Evolutionary conservation across 2,113 vertebrate genomes (phyloP).

Genomic region (Mandrillus leucophaeus): DNA sequence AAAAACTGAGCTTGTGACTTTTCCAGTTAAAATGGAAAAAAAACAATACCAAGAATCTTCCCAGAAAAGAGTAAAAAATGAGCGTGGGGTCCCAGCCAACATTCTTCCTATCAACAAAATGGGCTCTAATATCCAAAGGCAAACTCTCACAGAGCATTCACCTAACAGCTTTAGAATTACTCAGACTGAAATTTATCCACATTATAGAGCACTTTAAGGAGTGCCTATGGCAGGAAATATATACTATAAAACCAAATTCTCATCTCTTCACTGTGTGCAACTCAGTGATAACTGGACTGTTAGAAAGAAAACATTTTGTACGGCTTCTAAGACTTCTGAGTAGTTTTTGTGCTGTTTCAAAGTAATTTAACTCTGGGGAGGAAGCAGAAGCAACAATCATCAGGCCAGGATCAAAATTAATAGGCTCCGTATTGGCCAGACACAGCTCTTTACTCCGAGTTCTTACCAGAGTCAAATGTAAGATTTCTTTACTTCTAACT

Average conservation of each 20-base stretch:
- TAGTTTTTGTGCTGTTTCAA: conserved; percentile 78
- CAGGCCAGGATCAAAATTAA: conserved; percentile 81
- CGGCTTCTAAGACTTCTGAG: conserved; percentile 68
- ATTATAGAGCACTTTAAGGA: conserved; percentile 54
- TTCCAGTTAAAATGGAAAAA: neutral
- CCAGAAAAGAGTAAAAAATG: conserved; percentile 3
- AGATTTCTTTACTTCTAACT: conserved; percentile 78
- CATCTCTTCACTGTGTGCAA: conserved; percentile 60
- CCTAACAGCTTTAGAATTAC: conserved; percentile 24
- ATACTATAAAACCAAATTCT: conserved; percentile 66
- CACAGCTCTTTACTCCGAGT: conserved; percentile 67
- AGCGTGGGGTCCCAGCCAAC: neutral
- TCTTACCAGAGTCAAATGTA: conserved; percentile 80
- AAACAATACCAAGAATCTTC: neutral
- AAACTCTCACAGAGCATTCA: neutral
- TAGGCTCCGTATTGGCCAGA: conserved; percentile 81
- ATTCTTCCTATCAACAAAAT: conserved; percentile 52
- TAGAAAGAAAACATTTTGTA: conserved; percentile 77
- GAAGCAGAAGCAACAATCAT: conserved; percentile 79
- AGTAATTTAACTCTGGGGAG: conserved; percentile 82
- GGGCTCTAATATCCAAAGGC: neutral
- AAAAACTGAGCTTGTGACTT: neutral
- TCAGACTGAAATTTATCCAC: conserved; percentile 49
- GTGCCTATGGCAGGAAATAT: conserved; percentile 47
- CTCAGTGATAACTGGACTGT: conserved; percentile 60